Conservation (phyloP, 2,888 invertebrate species). For the Heliconius hortense region DNA sequence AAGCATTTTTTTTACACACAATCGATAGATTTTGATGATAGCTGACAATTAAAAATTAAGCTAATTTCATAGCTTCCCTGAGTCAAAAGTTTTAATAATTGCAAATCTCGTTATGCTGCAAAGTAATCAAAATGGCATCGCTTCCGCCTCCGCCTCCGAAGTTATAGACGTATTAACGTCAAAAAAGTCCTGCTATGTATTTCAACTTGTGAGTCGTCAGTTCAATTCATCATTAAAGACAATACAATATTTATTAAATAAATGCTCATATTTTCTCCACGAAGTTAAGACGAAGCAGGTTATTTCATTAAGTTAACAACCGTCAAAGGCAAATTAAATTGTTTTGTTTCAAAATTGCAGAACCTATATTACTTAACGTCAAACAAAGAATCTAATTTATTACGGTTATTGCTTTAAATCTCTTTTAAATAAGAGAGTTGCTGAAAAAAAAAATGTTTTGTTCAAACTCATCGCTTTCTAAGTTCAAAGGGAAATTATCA, state of each 20-base stretch:
- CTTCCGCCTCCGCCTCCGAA: too few relatives aligned
- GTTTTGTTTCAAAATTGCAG: constrained; percentile 1
- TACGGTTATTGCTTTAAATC: constrained; percentile 34
- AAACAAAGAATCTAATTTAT: constrained; percentile 29
- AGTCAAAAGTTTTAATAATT: too few relatives aligned
- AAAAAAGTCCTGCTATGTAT: too few relatives aligned
- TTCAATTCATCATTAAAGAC: background rate
- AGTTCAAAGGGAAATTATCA: constrained; percentile 39
- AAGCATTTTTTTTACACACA: too few relatives aligned
- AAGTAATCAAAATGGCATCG: too few relatives aligned
- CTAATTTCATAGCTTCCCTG: too few relatives aligned
- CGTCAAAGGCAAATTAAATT: background rate
- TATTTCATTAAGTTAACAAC: background rate
- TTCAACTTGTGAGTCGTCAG: background rate
- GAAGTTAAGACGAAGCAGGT: background rate
- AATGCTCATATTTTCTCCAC: background rate
- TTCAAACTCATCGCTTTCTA: constrained; percentile 32
- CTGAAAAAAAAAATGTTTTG: constrained; percentile 30
- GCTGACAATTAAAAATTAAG: too few relatives aligned
- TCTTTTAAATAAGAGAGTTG: constrained; percentile 34
- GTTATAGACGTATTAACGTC: too few relatives aligned
- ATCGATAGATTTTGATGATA: too few relatives aligned
- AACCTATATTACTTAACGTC: constrained; percentile 12
- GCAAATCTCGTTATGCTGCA: too few relatives aligned
- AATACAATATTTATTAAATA: background rate